These are phyloP conservation scores for Ia io DNA, from an alignment of 2,113 vertebrate species.

Conservation along the genomic window DNA sequence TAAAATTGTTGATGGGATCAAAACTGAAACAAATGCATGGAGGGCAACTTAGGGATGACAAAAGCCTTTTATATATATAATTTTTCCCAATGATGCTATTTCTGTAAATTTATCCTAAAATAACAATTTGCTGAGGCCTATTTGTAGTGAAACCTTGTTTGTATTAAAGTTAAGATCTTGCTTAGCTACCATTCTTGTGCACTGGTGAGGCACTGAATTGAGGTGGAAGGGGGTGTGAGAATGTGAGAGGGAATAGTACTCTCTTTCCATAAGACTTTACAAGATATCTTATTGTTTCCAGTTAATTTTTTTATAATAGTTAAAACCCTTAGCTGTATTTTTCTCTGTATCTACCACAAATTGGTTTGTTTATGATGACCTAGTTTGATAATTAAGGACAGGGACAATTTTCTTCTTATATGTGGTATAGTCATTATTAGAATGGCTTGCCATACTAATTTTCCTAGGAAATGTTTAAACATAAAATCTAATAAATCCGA, in stretches of 20 bases:
- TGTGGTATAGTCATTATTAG: not conserved
- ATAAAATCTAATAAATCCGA: slow-evolving; percentile 7
- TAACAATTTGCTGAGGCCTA: not conserved
- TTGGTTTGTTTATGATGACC: not conserved
- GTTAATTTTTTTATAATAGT: not conserved
- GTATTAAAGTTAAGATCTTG: not conserved
- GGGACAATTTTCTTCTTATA: not conserved
- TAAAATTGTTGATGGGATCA: not conserved
- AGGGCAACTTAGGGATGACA: not conserved
- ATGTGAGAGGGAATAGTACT: not conserved
- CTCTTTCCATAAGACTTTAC: not conserved
- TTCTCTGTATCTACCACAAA: not conserved
- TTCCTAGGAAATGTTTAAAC: not conserved
- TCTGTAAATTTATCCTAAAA: slow-evolving; percentile 26
- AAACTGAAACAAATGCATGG: not conserved
- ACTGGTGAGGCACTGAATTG: not conserved
- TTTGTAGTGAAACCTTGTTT: not conserved
- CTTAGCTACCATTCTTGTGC: not conserved
- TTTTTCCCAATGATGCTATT: not conserved
- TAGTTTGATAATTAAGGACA: slow-evolving; percentile 16
- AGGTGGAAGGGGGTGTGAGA: not conserved
- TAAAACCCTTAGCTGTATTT: not conserved
- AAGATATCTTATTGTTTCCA: not conserved
- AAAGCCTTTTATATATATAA: not conserved
- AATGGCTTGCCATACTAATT: not conserved